Percentiles rank a stretch among this genome's conserved stretches.
phyloP scores from a whole-genome alignment of 2,888 invertebrate genomes.

The Seladonia tumulorum region DNA sequence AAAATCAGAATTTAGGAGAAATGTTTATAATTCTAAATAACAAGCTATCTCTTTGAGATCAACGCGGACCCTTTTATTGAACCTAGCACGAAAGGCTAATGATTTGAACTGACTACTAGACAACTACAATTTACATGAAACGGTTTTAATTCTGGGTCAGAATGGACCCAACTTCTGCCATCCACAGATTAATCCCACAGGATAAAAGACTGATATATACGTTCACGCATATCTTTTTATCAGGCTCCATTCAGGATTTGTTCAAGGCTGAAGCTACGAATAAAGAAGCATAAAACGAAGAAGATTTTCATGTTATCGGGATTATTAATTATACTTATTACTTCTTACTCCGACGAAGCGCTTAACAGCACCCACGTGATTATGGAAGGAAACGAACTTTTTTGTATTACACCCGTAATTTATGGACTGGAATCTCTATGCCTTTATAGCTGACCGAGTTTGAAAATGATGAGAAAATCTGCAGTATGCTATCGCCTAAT shows the following conservation, averaged over 20 bases:
- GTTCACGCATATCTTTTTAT: background rate
- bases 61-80: background rate
- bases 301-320: background rate
- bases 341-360: background rate
- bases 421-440: background rate
- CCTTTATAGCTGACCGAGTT: background rate
- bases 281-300: constrained; percentile 1
- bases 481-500: background rate
- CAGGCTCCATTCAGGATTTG: background rate
- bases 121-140: background rate
- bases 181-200: background rate
- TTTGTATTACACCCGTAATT: background rate
- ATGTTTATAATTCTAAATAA: background rate
- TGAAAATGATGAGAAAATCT: background rate
- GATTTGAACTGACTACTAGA: background rate
- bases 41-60: background rate
- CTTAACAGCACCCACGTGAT: background rate
- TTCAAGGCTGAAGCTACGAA: background rate
- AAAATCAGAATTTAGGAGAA: too few relatives aligned
- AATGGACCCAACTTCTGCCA: background rate
- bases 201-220: background rate
- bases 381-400: background rate
- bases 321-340: constrained; percentile 4
- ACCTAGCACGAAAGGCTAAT: background rate
- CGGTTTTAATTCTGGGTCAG: background rate